These are phyloP conservation scores for Saccopteryx bilineata DNA, from an alignment of 2,113 vertebrate genomes.

Conservation along the genomic window DNA sequence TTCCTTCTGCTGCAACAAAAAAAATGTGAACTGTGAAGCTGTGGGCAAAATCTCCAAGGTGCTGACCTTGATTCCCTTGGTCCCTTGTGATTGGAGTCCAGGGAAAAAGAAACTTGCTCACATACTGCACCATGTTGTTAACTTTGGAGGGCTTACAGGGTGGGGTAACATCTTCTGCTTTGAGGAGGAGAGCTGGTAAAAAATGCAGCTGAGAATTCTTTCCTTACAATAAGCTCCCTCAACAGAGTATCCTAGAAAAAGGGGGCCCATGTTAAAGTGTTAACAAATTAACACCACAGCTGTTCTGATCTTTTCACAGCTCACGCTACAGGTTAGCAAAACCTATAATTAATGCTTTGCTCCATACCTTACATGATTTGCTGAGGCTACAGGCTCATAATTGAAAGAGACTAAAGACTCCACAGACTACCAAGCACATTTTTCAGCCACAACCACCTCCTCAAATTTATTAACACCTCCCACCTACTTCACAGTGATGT, in stretches of 20 bases:
- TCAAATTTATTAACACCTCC: conserved; percentile 60
- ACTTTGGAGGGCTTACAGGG: not conserved
- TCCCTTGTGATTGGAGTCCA: not conserved
- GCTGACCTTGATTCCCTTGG: not conserved
- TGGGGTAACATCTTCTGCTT: not conserved
- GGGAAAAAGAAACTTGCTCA: not conserved
- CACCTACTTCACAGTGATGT: not conserved
- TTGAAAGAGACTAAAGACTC: conserved; percentile 37
- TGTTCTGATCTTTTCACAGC: conserved; percentile 12
- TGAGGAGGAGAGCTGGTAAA: not conserved
- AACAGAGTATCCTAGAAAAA: not conserved
- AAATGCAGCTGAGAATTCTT: not conserved
- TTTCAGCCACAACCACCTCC: not conserved
- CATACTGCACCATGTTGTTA: too few species aligned
- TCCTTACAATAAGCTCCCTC: not conserved
- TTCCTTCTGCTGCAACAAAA: not conserved
- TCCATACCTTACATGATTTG: not conserved
- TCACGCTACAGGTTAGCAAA: conserved; percentile 36
- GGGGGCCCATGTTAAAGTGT: not conserved
- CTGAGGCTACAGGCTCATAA: not conserved
- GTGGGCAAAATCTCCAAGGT: not conserved
- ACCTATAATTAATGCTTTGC: not conserved
- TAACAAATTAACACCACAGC: conserved; percentile 55
- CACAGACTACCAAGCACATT: not conserved
- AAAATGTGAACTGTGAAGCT: not conserved